Base-by-base conservation (phyloP, 2,113 vertebrate species). In the Sminthopsis crassicaudata region DNA sequence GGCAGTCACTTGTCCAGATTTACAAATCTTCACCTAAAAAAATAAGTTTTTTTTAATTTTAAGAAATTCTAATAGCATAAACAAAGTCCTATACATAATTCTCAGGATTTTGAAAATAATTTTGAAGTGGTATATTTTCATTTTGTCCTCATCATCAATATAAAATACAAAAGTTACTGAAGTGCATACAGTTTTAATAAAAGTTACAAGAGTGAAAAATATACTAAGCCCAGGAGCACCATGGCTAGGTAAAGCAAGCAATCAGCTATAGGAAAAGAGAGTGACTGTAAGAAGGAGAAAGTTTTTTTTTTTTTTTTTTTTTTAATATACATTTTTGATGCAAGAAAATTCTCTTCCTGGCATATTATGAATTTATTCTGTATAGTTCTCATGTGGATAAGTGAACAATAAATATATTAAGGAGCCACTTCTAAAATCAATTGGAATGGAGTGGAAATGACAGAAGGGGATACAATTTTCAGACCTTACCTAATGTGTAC, bases 1-100 rank as follows among this genome's bases (percentile, higher is more conserved):
- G 4, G 99, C 99, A 0, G 99, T 99, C 92, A 99, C 96, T 92
- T 93, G 98, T 92, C 99, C 99, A 0, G 99, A 97, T 92, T 98
- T 97, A 91, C 97, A 99, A 50, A 99, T 98, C 91, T 96, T 97
- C 42, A 99, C 98, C 99, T 99, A 97, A 7, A 50, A 84, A 97
- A 96, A 94, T 93, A 94, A 48, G 5, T 48, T 36, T 16, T 27
- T 24, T 36, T 93, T 94, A 92, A 76, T 36, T 36, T 48, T 2
- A 84, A 92, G 11, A 55, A 92, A 93, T 48, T 46, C 67, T 53
- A 91, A 93, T 55, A 95, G 25, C 11, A 46, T 60, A 96, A 84
- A 7, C 22, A 84, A 84, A 84, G 14, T 84, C n/a, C n/a, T 84
- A 84, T 23, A 22, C 42, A 2, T 84, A 42, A 84, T 42, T 42